phyloP scores from a whole-genome alignment of 2,888 invertebrate genomes.

The Xylota sylvarum region DNA sequence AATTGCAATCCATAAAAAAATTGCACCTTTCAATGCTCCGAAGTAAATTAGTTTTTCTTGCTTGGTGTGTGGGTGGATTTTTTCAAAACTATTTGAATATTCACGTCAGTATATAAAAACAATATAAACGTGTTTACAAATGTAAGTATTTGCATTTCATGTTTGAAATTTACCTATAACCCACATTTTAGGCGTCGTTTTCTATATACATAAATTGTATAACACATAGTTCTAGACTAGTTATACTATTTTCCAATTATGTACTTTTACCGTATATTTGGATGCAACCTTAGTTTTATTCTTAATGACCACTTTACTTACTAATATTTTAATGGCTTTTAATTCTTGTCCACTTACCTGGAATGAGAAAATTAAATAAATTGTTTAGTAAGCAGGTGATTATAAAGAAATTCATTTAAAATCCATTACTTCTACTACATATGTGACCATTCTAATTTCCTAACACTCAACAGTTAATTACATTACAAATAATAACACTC shows the following conservation, averaged over 20 bases:
- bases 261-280: too few species aligned
- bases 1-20: background rate
- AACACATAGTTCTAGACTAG: too few species aligned
- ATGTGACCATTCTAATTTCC: background rate
- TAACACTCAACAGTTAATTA: constrained; percentile 16
- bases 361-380: background rate
- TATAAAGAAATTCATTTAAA: too few species aligned
- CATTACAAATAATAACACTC: constrained; percentile 12
- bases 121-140: background rate
- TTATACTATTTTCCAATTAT: too few species aligned
- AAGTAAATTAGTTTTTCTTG: background rate
- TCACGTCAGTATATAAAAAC: background rate
- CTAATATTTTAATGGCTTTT: background rate
- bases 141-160: background rate
- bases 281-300: too few species aligned
- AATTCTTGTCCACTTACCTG: background rate
- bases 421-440: background rate
- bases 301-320: background rate
- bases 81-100: background rate
- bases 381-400: too few species aligned
- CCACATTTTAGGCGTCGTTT: background rate
- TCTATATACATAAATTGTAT: background rate
- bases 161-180: background rate
- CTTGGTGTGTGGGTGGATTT: background rate
- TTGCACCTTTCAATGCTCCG: background rate